Percentiles rank a stretch among this genome's conserved stretches.
phyloP scores from a whole-genome alignment of 2,797 vertebrate genomes.

The Rhinichthys osculus region DNA sequence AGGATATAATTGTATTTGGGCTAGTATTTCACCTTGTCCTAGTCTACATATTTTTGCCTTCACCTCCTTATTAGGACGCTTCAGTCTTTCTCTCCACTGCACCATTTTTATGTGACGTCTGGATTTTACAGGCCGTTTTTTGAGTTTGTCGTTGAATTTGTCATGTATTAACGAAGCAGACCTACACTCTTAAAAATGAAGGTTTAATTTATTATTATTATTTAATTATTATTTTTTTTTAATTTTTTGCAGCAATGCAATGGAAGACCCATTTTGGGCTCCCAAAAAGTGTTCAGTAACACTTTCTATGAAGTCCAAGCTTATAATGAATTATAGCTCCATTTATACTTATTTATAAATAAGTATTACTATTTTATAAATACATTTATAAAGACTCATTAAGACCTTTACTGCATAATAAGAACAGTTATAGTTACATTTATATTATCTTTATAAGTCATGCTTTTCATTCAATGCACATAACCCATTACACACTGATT shows the following conservation, averaged over 20 bases:
- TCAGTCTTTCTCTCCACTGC: not conserved
- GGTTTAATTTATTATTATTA: not conserved
- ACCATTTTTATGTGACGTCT: conserved; percentile 4
- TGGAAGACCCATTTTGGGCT: not conserved
- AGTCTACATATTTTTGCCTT: conserved; percentile 7
- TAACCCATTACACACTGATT: too few species aligned
- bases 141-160: not conserved
- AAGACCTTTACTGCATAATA: too few species aligned
- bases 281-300: not conserved
- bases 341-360: too few species aligned
- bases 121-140: not conserved
- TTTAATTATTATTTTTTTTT: too few species aligned
- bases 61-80: conserved; percentile 24
- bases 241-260: not conserved
- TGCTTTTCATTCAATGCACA: too few species aligned
- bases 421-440: too few species aligned
- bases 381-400: not conserved
- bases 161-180: not conserved
- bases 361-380: too few species aligned
- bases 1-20: not conserved
- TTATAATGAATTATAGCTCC: too few species aligned
- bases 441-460: too few species aligned
- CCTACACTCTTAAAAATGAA: not conserved
- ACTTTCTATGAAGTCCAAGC: too few species aligned
- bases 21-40: conserved; percentile 31